Percentiles rank a stretch among this genome's conserved stretches.
Conservation (phyloP, 2,113 vertebrate species). For the Neotragus pygmaeus region DNA sequence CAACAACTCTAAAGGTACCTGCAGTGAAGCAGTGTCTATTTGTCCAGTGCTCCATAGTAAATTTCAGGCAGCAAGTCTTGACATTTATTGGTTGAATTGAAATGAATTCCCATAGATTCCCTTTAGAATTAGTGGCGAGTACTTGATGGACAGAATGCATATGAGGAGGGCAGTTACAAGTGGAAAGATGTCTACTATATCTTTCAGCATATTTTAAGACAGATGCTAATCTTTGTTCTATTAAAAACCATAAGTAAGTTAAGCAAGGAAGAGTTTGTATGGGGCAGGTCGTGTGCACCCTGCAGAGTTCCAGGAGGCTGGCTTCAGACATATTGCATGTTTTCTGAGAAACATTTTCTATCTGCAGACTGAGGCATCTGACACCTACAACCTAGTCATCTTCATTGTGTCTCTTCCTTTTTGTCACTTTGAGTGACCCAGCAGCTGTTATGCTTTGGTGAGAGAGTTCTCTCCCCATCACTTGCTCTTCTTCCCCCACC, state of each 20-base stretch:
- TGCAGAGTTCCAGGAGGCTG: not conserved
- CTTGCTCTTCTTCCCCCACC: not conserved
- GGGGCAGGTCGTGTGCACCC: fast-evolving
- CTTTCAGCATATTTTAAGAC: not conserved
- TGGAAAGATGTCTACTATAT: not conserved
- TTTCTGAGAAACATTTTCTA: not conserved
- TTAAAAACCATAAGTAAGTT: not conserved
- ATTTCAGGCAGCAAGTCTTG: not conserved
- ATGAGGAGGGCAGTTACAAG: not conserved
- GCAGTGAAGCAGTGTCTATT: not conserved
- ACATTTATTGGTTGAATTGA: not conserved
- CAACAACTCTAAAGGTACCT: not conserved
- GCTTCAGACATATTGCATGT: not conserved
- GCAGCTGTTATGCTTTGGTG: not conserved
- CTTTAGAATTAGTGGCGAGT: not conserved
- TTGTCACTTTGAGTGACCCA: not conserved
- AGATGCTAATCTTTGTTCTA: not conserved
- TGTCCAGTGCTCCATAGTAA: not conserved
- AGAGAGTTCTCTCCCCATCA: not conserved
- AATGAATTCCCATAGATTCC: not conserved
- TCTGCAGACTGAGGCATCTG: not conserved
- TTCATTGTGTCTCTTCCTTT: not conserved
- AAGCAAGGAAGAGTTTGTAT: not conserved
- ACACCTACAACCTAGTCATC: not conserved
- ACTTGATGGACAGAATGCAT: not conserved